Evolutionary conservation across 1,140 invertebrate genomes (phyloP).

Genomic region (Branchinecta lynchi): DNA sequence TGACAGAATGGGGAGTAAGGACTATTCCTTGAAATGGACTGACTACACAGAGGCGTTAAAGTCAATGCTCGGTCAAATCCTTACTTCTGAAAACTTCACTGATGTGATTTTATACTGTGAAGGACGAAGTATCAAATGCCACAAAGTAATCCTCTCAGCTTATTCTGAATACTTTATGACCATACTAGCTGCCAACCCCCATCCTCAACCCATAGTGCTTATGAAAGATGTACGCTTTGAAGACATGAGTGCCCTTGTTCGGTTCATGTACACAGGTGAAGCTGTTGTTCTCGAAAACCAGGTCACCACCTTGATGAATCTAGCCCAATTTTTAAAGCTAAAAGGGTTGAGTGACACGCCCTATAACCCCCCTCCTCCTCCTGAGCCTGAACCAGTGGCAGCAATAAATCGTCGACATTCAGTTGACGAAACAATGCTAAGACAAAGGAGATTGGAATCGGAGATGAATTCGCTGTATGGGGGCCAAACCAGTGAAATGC

Average conservation of each 20-base stretch:
- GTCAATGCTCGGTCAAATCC: constrained; percentile 5
- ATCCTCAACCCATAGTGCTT: background rate
- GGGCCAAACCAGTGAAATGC: no score
- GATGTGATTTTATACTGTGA: background rate
- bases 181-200: background rate
- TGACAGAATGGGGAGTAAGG: background rate
- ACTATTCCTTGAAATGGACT: background rate
- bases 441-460: no score
- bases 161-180: constrained; percentile 4
- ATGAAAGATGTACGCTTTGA: constrained; percentile 2
- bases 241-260: background rate
- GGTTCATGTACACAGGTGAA: background rate
- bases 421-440: no score
- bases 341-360: background rate
- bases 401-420: background rate
- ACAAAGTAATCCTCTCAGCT: constrained; percentile 3
- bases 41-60: background rate
- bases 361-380: background rate
- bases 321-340: constrained; percentile 1
- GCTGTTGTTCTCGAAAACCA: background rate
- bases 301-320: background rate
- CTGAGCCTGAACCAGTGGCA: constrained; percentile 3
- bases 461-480: no score
- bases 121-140: background rate
- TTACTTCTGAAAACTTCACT: background rate